These are phyloP conservation scores for Phania funesta DNA, from an alignment of 2,888 invertebrate genomes.

Conservation along the genomic window DNA sequence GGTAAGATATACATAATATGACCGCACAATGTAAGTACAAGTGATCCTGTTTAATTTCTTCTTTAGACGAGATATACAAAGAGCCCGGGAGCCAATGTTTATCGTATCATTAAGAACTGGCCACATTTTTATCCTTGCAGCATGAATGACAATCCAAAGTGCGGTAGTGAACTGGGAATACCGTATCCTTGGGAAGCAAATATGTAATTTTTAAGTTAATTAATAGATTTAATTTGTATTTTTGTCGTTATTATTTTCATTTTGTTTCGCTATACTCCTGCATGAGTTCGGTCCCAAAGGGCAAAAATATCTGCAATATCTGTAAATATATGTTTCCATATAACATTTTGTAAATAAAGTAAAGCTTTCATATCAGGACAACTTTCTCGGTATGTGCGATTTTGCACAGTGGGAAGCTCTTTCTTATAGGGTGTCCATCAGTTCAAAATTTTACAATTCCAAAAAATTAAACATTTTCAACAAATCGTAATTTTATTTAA, in stretches of 20 bases:
- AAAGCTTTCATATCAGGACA: not conserved
- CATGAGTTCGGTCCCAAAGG: not conserved
- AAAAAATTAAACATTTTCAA: too few relatives aligned
- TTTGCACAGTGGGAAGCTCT: too few relatives aligned
- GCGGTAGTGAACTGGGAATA: slow-evolving; percentile 78
- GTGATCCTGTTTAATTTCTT: not conserved
- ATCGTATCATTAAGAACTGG: slow-evolving; percentile 81
- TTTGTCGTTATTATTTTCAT: too few relatives aligned
- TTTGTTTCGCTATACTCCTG: not conserved
- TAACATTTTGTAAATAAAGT: not conserved
- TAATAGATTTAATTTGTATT: not conserved
- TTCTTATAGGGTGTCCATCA: too few relatives aligned
- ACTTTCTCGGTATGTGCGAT: too few relatives aligned
- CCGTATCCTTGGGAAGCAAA: slow-evolving; percentile 73
- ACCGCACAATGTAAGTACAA: not conserved
- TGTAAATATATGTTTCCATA: not conserved
- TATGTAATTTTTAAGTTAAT: slow-evolving; percentile 67
- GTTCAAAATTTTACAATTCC: too few relatives aligned
- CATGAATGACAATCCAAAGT: slow-evolving; percentile 72
- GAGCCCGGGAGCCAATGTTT: slow-evolving; percentile 82
- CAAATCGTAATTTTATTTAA: too few relatives aligned
- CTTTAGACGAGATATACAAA: slow-evolving; percentile 78
- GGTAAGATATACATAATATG: slow-evolving; percentile 69
- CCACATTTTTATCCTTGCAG: slow-evolving; percentile 80
- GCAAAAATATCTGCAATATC: not conserved